Evolutionary conservation across 2,797 vertebrate genomes (phyloP).

Genomic region (Eospalax fontanierii): DNA sequence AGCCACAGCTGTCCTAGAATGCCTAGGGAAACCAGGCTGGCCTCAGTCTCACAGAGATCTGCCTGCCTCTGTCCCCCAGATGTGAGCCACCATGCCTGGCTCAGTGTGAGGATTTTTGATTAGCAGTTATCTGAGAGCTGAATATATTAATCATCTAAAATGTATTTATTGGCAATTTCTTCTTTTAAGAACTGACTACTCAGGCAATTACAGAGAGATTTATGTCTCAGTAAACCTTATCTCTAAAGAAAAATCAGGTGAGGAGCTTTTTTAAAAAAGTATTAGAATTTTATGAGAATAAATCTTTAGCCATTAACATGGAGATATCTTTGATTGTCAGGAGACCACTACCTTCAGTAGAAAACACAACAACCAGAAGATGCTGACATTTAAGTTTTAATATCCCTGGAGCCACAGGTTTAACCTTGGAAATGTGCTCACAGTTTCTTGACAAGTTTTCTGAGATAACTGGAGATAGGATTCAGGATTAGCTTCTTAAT

Average conservation of each 20-base stretch:
- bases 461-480: not conserved
- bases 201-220: not conserved
- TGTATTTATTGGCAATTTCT: too few species aligned
- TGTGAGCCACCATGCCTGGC: too few species aligned
- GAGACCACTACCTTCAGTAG: constrained; percentile 3
- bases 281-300: constrained; percentile 41
- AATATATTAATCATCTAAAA: too few species aligned
- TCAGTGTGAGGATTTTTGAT: too few species aligned
- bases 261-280: not conserved
- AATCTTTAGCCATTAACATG: constrained; percentile 48
- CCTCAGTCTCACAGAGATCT: too few species aligned
- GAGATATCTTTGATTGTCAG: not conserved
- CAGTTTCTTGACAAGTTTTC: not conserved
- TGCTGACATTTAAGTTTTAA: not conserved
- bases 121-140: not conserved
- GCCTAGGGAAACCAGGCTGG: too few species aligned
- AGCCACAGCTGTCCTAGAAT: too few species aligned
- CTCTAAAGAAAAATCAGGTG: not conserved
- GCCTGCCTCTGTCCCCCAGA: too few species aligned
- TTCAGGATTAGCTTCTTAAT: constrained; percentile 9
- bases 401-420: not conserved
- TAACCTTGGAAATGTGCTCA: not conserved
- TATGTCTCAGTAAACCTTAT: constrained; percentile 16
- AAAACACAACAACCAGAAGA: not conserved
- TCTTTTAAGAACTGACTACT: too few species aligned